A percentile compares a stretch with the other conserved stretches of the same genome.
Conservation (phyloP, 1,140 invertebrate genomes). For the Paraescarpia echinospica region DNA sequence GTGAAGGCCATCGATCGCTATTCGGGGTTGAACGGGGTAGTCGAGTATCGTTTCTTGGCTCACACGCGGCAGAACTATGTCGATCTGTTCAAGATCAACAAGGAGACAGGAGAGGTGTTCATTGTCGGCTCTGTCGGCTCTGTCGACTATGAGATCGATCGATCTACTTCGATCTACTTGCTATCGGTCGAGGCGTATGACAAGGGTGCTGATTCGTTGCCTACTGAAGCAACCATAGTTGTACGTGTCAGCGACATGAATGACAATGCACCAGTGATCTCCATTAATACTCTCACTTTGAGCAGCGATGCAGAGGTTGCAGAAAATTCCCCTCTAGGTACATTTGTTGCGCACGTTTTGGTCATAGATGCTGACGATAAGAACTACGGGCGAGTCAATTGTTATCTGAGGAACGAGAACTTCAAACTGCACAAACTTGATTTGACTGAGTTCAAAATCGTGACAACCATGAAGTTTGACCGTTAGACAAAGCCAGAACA, state of each 20-base stretch:
- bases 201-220: conserved; percentile 17
- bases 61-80: conserved; percentile 3
- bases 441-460: conserved; percentile 14
- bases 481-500: no score
- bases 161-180: no score
- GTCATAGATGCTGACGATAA: no score
- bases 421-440: conserved; percentile 21
- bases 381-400: no score
- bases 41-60: no score
- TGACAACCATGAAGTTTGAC: no score
- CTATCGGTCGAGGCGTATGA: conserved; percentile 23
- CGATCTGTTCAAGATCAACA: conserved; percentile 22
- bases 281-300: conserved; percentile 10
- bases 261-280: no score
- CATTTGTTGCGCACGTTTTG: no score
- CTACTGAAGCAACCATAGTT: conserved; percentile 16
- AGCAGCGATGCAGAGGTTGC: conserved; percentile 3
- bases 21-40: conserved; percentile 57
- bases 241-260: no score
- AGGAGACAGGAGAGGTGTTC: conserved; percentile 22
- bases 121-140: neutral
- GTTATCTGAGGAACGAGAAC: conserved; percentile 20
- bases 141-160: conserved; percentile 24
- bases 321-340: no score
- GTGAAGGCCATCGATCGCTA: conserved; percentile 66